phyloP scores from a whole-genome alignment of 1,140 invertebrate species.

The Gyrodactylus bullatarudis region DNA sequence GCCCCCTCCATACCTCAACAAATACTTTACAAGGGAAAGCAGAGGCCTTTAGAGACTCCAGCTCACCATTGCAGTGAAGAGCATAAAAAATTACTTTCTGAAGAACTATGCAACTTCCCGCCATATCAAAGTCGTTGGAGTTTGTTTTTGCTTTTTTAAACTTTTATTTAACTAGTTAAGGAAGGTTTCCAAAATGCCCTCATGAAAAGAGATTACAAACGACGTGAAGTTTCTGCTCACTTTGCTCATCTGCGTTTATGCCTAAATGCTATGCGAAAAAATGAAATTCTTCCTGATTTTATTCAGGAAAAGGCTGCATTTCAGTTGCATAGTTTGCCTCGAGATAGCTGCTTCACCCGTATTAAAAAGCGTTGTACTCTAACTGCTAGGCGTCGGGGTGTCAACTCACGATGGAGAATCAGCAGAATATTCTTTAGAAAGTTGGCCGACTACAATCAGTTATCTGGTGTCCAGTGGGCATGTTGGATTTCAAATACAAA shows the following conservation, averaged over 20 bases:
- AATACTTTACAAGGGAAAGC: neutral
- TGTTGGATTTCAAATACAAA: neutral
- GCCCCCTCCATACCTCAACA: neutral
- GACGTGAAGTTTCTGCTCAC: neutral
- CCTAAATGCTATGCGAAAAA: neutral
- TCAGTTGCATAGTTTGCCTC: neutral
- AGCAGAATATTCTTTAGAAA: neutral
- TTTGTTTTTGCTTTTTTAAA: neutral
- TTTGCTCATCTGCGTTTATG: neutral
- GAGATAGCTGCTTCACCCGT: neutral
- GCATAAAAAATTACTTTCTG: neutral
- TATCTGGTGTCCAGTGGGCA: neutral
- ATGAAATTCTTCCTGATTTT: neutral
- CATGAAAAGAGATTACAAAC: constrained; percentile 1
- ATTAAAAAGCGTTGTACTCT: neutral
- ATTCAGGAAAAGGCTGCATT: neutral
- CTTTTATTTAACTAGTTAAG: neutral
- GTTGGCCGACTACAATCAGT: neutral
- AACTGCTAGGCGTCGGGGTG: neutral
- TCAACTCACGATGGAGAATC: neutral
- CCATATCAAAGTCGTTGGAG: neutral
- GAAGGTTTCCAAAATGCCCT: neutral
- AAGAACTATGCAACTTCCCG: neutral
- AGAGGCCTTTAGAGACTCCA: neutral
- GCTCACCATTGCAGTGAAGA: neutral